Base-by-base conservation (phyloP, 2,888 invertebrate species). In the Nephrotoma flavescens region DNA sequence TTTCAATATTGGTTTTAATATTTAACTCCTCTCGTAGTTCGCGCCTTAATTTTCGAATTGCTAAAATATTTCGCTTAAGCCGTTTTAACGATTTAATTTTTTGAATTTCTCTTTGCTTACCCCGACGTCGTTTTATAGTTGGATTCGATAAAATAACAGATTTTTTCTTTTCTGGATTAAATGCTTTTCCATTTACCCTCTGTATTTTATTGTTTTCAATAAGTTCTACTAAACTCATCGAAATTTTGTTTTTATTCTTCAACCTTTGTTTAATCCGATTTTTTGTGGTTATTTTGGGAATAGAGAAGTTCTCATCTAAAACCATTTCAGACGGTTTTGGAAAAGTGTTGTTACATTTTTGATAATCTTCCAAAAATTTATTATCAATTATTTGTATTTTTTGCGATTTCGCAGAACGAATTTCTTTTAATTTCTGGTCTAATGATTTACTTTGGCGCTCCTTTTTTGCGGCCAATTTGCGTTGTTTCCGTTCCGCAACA, bases 61-160 rank as follows among this genome's bases (percentile, higher is more conserved):
- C 31, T n/a, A 86, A 41, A n/a, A 86, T 86, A 57, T 9, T 52
- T 4, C 57, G 41, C 11, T 86, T 86, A 41, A 86, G 57, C 7
- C n/a, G 86, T 9, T 52, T 86, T 42, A 52, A n/a, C 9, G n/a
- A 42, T 57, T 86, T 86, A 41, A n/a, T n/a, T n/a, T n/a, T 31
- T 41, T 52, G 86, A 41, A 57, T 42, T 52, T 86, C 86, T 11
- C 57, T n/a, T 86, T 86, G 41, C 42, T 86, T 86, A 41, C 86
- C 86, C 2, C 57, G 52, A 57, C 42, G 86, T 41, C 57, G 11
- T 41, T n/a, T 52, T 52, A 86, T 41, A 19, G 85, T 19, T 42
- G 6, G n/a, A 42, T 84, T 84, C 19, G 71, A 31, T 31, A 71
- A 57, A 6, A 83, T 42, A 6, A 42, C 19, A 4, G 42, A n/a